Evolutionary conservation across 2,113 vertebrate species (phyloP).

Genomic region (Hyperoodon ampullatus): DNA sequence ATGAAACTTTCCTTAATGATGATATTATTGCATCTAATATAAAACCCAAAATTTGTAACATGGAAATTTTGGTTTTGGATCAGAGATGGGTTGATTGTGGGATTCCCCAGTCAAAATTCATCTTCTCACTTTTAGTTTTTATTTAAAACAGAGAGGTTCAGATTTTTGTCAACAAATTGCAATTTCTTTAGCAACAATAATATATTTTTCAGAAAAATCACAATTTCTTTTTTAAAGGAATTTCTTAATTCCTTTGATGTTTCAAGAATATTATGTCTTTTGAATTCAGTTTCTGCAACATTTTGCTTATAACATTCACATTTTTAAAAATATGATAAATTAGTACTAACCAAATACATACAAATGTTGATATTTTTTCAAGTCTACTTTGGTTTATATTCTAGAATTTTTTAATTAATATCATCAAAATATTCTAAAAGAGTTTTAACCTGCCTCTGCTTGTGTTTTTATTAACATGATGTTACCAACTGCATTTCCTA

Average conservation of each 20-base stretch:
- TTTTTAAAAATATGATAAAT: not conserved
- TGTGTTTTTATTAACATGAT: not conserved
- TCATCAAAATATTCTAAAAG: not conserved
- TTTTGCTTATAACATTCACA: not conserved
- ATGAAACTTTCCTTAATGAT: not conserved
- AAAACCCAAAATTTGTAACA: not conserved
- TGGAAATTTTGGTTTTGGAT: not conserved
- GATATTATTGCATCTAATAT: not conserved
- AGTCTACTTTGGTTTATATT: not conserved
- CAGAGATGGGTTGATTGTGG: not conserved
- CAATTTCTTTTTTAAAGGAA: not conserved
- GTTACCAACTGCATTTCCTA: not conserved
- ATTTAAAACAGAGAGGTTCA: not conserved
- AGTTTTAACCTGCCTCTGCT: not conserved
- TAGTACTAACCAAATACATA: not conserved
- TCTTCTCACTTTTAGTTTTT: not conserved
- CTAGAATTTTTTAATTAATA: not conserved
- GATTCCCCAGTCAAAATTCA: not conserved
- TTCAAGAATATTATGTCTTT: not conserved
- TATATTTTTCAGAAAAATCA: not conserved
- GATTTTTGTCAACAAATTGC: not conserved
- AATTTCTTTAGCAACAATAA: not conserved
- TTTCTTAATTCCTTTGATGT: not conserved
- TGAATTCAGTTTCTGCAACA: not conserved
- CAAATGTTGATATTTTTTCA: conserved; percentile 11